Conservation (phyloP, 2,113 vertebrate genomes). For the Redunca redunca region DNA sequence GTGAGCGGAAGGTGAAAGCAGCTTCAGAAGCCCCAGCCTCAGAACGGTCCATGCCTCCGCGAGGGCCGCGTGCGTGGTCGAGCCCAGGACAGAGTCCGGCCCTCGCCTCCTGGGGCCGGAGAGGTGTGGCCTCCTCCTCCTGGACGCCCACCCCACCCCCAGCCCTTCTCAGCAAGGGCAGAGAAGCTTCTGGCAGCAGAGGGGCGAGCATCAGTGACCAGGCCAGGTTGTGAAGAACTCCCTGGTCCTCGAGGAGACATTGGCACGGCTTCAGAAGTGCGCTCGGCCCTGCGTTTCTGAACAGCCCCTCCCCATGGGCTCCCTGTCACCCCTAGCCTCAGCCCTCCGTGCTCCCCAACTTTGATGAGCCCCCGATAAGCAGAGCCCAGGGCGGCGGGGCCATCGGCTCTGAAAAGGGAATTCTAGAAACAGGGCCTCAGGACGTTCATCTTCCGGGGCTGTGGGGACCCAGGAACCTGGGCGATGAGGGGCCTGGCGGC, state of each 20-base stretch:
- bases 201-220: neutral
- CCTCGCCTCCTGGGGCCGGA: conserved; percentile 14
- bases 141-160: conserved; percentile 27
- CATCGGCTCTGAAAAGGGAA: neutral
- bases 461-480: neutral
- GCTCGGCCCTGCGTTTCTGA: neutral
- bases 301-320: neutral
- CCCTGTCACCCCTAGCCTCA: neutral
- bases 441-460: rapidly evolving
- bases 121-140: conserved; percentile 62
- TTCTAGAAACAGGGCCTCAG: neutral
- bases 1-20: neutral
- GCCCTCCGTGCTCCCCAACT: conserved; percentile 47
- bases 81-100: neutral
- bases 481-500: too few relatives aligned
- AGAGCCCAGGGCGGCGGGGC: conserved; percentile 73
- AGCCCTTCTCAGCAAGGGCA: conserved; percentile 42
- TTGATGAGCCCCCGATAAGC: conserved; percentile 90
- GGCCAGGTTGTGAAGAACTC: neutral
- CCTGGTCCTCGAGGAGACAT: neutral
- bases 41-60: neutral
- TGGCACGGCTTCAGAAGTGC: neutral
- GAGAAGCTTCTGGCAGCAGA: neutral
- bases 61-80: neutral
- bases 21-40: neutral